phyloP scores from a whole-genome alignment of 2,888 invertebrate species.

The Lumbricus terrestris region DNA sequence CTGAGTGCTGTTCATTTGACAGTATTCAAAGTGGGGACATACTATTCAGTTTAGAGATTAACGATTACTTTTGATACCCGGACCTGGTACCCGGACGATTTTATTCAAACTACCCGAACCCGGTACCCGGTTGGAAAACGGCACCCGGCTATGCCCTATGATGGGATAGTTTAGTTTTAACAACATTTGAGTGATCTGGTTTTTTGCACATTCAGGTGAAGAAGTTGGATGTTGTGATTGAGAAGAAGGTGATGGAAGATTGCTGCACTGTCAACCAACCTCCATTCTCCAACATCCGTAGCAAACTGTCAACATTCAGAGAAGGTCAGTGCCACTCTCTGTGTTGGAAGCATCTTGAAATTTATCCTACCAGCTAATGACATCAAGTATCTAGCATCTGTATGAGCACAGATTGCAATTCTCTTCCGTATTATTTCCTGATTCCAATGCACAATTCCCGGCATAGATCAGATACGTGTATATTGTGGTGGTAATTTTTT shows the following conservation, averaged over 20 bases:
- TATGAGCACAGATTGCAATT: background rate
- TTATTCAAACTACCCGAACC: too few relatives aligned
- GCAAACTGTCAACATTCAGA: constrained; percentile 78
- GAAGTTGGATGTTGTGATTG: constrained; percentile 92
- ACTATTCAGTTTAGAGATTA: too few relatives aligned
- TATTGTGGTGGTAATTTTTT: background rate
- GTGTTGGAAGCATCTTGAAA: background rate
- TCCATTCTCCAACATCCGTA: constrained; percentile 74
- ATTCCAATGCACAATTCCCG: too few relatives aligned
- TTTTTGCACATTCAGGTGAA: constrained; percentile 73
- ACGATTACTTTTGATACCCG: too few relatives aligned
- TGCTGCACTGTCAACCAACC: constrained; percentile 73
- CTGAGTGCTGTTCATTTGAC: too few relatives aligned
- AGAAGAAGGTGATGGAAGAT: constrained; percentile 85
- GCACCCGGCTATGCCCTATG: too few relatives aligned
- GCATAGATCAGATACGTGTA: too few relatives aligned
- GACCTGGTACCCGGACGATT: too few relatives aligned
- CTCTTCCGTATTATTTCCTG: background rate
- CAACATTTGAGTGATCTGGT: background rate
- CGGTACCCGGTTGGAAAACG: too few relatives aligned
- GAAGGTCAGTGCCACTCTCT: constrained; percentile 64
- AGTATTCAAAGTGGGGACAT: too few relatives aligned
- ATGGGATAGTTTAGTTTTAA: background rate
- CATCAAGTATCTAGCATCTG: background rate
- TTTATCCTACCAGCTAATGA: background rate